Evolutionary conservation across 1,140 invertebrate species (phyloP).

Genomic region (Eumeta japonica): DNA sequence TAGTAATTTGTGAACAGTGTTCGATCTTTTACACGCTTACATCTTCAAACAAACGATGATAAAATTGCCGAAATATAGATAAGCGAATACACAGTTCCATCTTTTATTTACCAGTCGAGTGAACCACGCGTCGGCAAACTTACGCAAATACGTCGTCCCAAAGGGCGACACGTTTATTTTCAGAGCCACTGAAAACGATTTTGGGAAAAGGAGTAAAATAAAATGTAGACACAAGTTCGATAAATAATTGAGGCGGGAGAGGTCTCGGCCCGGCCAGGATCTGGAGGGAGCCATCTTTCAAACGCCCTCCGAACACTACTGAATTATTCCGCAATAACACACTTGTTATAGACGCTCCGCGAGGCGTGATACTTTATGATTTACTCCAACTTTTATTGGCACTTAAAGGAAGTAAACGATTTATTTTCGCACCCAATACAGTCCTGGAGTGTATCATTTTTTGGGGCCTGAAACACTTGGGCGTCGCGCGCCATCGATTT

Average conservation of each 20-base stretch:
- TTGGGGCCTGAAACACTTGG: constrained; percentile 27
- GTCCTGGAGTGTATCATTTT: constrained; percentile 49
- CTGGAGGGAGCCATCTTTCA: constrained; percentile 50
- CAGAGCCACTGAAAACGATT: constrained; percentile 27
- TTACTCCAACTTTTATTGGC: constrained; percentile 57
- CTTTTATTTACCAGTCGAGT: too few species aligned
- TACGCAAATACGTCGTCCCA: too few species aligned
- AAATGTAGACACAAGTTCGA: constrained; percentile 53
- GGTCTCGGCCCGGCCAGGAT: constrained; percentile 29
- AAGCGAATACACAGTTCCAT: too few species aligned
- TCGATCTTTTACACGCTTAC: too few species aligned
- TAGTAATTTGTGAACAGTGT: too few species aligned
- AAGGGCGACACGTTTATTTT: constrained; percentile 40
- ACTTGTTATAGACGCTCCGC: constrained; percentile 53
- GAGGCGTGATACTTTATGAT: constrained; percentile 55
- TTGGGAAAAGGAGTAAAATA: constrained; percentile 48
- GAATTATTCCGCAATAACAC: constrained; percentile 57
- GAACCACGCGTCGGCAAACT: too few species aligned
- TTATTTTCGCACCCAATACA: constrained; percentile 52
- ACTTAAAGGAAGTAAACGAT: constrained; percentile 56
- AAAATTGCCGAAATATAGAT: too few species aligned
- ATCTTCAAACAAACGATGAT: too few species aligned
- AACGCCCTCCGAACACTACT: constrained; percentile 37
- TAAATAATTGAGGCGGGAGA: constrained; percentile 51
- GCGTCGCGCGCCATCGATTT: constrained; percentile 35